A percentile compares a stretch with the other conserved stretches of the same genome.
phyloP scores from a whole-genome alignment of 2,888 invertebrate species.

The Cloeon dipterum region DNA sequence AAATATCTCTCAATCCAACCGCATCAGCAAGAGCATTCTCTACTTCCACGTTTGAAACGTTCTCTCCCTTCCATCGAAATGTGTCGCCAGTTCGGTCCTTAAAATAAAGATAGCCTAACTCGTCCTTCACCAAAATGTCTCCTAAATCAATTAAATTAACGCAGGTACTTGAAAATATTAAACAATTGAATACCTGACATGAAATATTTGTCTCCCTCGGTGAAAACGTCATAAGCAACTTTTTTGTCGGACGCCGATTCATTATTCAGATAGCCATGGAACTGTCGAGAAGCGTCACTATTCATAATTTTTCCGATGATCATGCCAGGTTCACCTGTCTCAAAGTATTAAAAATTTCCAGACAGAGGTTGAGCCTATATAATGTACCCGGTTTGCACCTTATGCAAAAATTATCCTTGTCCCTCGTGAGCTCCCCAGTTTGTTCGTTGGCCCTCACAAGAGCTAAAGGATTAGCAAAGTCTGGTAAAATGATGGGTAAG shows the following conservation, averaged over 20 bases:
- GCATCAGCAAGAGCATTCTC: conserved; percentile 33
- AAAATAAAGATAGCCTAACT: conserved; percentile 37
- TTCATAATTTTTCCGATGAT: conserved; percentile 49
- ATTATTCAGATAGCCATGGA: conserved; percentile 39
- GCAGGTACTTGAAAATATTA: background rate
- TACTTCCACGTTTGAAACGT: conserved; percentile 41
- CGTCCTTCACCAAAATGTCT: conserved; percentile 36
- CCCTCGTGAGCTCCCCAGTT: conserved; percentile 19
- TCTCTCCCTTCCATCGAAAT: conserved; percentile 41
- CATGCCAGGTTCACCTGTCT: conserved; percentile 53
- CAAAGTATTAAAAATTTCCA: background rate
- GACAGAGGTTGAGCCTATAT: background rate
- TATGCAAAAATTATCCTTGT: conserved; percentile 30
- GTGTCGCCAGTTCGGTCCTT: conserved; percentile 40
- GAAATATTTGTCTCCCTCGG: conserved; percentile 37
- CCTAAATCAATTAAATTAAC: conserved; percentile 11
- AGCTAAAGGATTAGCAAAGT: conserved; percentile 34
- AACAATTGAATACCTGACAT: conserved; percentile 24
- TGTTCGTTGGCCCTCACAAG: conserved; percentile 35
- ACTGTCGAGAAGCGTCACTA: conserved; percentile 38
- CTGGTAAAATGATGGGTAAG: conserved; percentile 32
- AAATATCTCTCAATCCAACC: conserved; percentile 22
- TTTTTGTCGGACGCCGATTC: conserved; percentile 43
- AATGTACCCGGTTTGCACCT: conserved; percentile 22
- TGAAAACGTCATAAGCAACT: conserved; percentile 34